Base-by-base conservation (phyloP, 2,888 invertebrate species). In the Microctonus brassicae region DNA sequence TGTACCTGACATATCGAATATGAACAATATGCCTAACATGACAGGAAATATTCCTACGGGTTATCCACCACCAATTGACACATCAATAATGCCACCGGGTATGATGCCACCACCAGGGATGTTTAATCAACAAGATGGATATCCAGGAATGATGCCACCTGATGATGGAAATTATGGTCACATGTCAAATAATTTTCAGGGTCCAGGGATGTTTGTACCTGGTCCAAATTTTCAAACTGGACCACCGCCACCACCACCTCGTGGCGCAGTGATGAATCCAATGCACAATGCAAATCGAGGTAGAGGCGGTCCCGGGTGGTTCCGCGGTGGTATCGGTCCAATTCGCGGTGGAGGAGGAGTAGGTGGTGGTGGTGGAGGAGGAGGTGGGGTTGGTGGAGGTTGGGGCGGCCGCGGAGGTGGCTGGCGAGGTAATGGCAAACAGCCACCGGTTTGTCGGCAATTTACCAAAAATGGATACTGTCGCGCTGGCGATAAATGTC, bases 381-480 rank as follows among this genome's bases (percentile, higher is more conserved):
- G 90, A 10, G 90, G 90, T 79, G 88, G 91, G 85, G 88, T 88
- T 17, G 87, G 89, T 10, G 88, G 88, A 22, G 84, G 88, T 72
- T 88, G 90, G 47, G 86, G 89, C 13, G 89, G 91, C 71, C 89
- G 91, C 52, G 90, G 89, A 47, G 91, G 89, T 81, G 88, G 90
- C 62, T 87, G 87, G 87, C 78, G 87, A 36, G 86, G 86, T 1
- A 83, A 78, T 26, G 80, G 82, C 0, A 87, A 87, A 67, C 87
- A 85, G 55, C 84, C 86, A 0, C 86, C 86, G 0, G 84, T 93
- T 13, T 96, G 96, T 84, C 93, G 94, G 84, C 94, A 94, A 85
- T 94, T 94, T 82, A 93, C 93, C 84, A 92, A 93, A 81, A 92
- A 91, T 79, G 96, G 96, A 0, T 94, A 92, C 74, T 97, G 97